Conservation (phyloP, 1,140 invertebrate genomes). For the Zaprionus davidi region DNA sequence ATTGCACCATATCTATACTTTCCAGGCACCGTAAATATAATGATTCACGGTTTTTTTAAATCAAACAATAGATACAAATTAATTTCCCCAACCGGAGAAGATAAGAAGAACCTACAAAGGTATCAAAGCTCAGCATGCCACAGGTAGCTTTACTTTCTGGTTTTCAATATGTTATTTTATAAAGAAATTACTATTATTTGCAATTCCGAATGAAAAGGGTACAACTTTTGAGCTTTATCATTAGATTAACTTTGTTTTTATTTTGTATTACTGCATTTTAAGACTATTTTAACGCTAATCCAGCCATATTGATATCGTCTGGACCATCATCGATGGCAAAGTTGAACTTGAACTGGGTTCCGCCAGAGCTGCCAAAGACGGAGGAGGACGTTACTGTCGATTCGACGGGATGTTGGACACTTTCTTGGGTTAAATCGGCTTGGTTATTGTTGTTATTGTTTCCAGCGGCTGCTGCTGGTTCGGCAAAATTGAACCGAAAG, state of each 20-base stretch:
- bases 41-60: too few species aligned
- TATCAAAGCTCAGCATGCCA: too few species aligned
- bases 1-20: not conserved
- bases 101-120: too few species aligned
- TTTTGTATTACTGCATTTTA: not conserved
- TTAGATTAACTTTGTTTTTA: not conserved
- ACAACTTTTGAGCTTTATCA: not conserved
- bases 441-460: slow-evolving; percentile 28
- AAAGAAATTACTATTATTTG: not conserved
- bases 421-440: not conserved
- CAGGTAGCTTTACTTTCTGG: not conserved
- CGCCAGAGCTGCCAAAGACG: slow-evolving; percentile 53
- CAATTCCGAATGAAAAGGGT: not conserved
- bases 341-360: slow-evolving; percentile 86
- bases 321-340: slow-evolving; percentile 78
- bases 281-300: slow-evolving; percentile 40
- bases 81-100: too few species aligned
- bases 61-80: too few species aligned
- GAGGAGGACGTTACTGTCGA: not conserved
- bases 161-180: not conserved
- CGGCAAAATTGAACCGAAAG: slow-evolving; percentile 84
- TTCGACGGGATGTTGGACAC: not conserved
- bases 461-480: slow-evolving; percentile 11
- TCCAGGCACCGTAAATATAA: too few species aligned
- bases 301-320: slow-evolving; percentile 63